Evolutionary conservation across 92 coral and sea anemone species (phyloP).

Genomic region (Epizoanthus rinbou): DNA sequence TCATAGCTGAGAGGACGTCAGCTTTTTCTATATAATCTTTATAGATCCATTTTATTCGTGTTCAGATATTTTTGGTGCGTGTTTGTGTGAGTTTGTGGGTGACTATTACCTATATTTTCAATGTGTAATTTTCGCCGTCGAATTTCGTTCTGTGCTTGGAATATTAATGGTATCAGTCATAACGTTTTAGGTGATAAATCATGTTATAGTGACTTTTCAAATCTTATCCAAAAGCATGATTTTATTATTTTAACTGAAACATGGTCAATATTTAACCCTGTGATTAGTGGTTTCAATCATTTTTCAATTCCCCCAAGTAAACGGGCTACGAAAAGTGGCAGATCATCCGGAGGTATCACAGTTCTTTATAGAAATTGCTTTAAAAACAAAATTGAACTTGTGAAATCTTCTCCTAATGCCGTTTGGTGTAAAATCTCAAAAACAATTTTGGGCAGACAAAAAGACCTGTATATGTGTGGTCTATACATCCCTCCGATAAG

Average conservation of each 20-base stretch:
- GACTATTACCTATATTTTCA: not conserved
- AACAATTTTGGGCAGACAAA: too few species aligned
- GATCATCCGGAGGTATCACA: too few species aligned
- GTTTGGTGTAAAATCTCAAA: too few species aligned
- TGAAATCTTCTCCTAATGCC: too few species aligned
- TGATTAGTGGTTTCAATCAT: not conserved
- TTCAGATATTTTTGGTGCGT: not conserved
- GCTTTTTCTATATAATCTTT: constrained; percentile 1
- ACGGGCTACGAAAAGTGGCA: too few species aligned
- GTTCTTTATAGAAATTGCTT: too few species aligned
- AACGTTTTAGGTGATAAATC: not conserved
- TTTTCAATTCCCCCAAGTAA: not conserved
- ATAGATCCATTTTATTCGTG: not conserved
- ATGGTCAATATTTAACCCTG: not conserved
- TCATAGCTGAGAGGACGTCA: not conserved
- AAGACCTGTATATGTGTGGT: too few species aligned
- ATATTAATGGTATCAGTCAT: not conserved
- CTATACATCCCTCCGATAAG: too few species aligned
- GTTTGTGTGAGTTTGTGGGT: constrained; percentile 5
- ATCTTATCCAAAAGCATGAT: not conserved
- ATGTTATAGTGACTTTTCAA: not conserved
- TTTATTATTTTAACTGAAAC: not conserved
- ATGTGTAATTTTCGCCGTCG: too few species aligned
- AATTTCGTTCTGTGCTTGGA: too few species aligned
- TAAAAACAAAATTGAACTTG: too few species aligned